Percentiles rank a stretch among this genome's conserved stretches.
phyloP scores from a whole-genome alignment of 2,797 vertebrate genomes.

The Sarcophilus harrisii region DNA sequence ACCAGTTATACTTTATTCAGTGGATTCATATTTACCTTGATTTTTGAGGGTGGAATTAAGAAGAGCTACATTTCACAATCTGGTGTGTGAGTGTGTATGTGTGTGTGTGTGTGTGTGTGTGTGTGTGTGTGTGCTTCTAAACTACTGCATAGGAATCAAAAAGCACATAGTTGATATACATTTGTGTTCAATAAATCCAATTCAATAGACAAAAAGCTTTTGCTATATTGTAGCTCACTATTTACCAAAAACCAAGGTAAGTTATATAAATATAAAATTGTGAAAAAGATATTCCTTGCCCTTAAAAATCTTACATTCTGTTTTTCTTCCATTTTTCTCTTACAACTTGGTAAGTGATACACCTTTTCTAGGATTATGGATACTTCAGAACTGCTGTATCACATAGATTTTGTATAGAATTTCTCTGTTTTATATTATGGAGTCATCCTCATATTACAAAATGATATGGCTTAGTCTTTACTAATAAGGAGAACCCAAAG shows the following conservation, averaged over 20 bases:
- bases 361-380: slow-evolving; percentile 56
- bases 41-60: slow-evolving; percentile 38
- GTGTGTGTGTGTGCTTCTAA: slow-evolving; percentile 38
- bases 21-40: slow-evolving; percentile 20
- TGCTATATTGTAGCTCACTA: too few relatives aligned
- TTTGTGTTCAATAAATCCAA: slow-evolving; percentile 45
- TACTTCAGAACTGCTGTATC: slow-evolving; percentile 41
- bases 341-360: slow-evolving; percentile 62
- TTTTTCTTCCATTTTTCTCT: slow-evolving; percentile 67
- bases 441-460: slow-evolving; percentile 34
- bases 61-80: slow-evolving; percentile 43
- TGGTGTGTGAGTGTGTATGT: not conserved
- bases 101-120: too few relatives aligned
- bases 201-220: too few relatives aligned
- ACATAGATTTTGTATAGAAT: slow-evolving; percentile 54
- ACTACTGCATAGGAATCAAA: slow-evolving; percentile 62
- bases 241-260: too few relatives aligned
- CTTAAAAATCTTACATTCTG: slow-evolving; percentile 40
- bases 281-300: not conserved
- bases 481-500: slow-evolving; percentile 44
- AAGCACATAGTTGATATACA: slow-evolving; percentile 57
- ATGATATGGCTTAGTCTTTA: slow-evolving; percentile 63
- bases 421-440: slow-evolving; percentile 49
- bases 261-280: too few relatives aligned
- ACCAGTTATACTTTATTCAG: slow-evolving; percentile 68